These are phyloP conservation scores for Pachypeltis micranthus DNA, from an alignment of 1,140 invertebrate genomes.

Conservation along the genomic window DNA sequence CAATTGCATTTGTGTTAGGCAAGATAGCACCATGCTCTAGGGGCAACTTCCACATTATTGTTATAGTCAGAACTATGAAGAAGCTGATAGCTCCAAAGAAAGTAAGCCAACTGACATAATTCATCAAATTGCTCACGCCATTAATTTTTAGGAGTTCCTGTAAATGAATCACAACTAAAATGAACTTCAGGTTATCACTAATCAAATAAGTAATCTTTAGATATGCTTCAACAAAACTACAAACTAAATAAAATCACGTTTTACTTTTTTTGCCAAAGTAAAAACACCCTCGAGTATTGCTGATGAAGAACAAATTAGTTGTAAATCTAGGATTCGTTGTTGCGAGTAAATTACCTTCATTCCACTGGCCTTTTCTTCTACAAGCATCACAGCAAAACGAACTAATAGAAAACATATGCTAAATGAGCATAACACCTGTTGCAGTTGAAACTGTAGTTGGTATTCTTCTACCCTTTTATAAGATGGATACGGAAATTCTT, in stretches of 20 bases:
- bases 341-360: neutral
- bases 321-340: no score
- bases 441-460: neutral
- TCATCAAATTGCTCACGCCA: neutral
- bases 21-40: neutral
- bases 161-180: neutral
- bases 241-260: neutral
- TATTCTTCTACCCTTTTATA: neutral
- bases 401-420: neutral
- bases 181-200: neutral
- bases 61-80: neutral
- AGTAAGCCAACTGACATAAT: neutral
- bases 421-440: neutral
- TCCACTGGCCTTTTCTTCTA: neutral
- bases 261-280: no score
- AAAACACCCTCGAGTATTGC: neutral
- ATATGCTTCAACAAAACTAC: neutral
- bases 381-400: neutral
- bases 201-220: neutral
- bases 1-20: neutral
- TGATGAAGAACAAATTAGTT: neutral
- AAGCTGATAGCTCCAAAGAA: neutral
- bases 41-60: neutral
- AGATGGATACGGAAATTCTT: neutral
- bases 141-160: neutral